Conservation (phyloP, 1,140 invertebrate genomes). For the Laupala kohalensis region DNA sequence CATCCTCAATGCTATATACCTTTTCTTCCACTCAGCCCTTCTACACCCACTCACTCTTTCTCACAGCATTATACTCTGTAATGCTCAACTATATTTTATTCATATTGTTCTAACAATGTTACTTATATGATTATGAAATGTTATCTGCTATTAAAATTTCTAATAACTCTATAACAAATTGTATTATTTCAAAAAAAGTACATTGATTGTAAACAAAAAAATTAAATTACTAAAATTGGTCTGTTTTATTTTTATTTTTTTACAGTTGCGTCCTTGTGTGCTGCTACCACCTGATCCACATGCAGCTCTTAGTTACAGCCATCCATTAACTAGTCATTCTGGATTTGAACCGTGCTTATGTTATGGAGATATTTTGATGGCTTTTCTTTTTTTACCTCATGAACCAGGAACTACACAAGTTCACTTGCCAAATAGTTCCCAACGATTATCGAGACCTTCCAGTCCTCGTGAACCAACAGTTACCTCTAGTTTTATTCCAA, state of each 20-base stretch:
- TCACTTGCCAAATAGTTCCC: neutral
- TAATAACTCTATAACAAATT: neutral
- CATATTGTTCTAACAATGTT: too few relatives aligned
- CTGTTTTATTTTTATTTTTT: neutral
- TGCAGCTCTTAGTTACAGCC: slow-evolving; percentile 37
- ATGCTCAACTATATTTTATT: too few relatives aligned
- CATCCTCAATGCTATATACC: too few relatives aligned
- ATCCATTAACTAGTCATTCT: slow-evolving; percentile 53
- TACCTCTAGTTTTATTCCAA: neutral
- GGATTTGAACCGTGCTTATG: slow-evolving; percentile 83
- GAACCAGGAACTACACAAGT: neutral
- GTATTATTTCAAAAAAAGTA: neutral
- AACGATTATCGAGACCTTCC: neutral
- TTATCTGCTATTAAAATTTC: neutral
- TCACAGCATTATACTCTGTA: too few relatives aligned
- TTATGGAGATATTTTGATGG: slow-evolving; percentile 76
- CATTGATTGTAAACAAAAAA: neutral
- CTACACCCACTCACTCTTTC: too few relatives aligned
- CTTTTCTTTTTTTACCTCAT: slow-evolving; percentile 53
- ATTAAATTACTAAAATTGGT: neutral
- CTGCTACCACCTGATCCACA: slow-evolving; percentile 54
- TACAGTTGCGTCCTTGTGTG: slow-evolving; percentile 22
- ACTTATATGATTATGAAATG: too few relatives aligned
- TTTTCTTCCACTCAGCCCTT: too few relatives aligned
- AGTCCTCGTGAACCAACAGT: neutral